Percentiles rank a stretch among this genome's conserved stretches.
Evolutionary conservation across 1,140 invertebrate species (phyloP).

Genomic region (Camponotus vicinus): DNA sequence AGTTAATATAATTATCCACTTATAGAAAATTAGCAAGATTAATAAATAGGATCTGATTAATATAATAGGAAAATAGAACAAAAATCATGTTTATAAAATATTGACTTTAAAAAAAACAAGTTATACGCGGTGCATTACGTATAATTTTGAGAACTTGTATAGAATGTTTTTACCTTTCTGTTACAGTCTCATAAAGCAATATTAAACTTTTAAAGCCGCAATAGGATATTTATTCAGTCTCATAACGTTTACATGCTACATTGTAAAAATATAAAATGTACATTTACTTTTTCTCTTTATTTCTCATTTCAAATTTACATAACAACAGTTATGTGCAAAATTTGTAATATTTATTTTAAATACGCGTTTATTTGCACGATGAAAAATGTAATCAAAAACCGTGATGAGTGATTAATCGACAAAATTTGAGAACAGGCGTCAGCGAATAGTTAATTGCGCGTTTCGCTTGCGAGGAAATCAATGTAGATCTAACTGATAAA

Average conservation of each 20-base stretch:
- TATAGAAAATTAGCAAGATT: constrained; percentile 22
- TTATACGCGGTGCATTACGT: not conserved
- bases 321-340: not conserved
- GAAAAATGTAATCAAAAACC: constrained; percentile 12
- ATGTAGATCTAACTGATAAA: constrained; percentile 32
- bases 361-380: constrained; percentile 18
- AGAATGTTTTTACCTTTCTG: not conserved
- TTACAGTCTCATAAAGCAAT: not conserved
- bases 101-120: not conserved
- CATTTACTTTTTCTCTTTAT: not conserved
- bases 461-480: constrained; percentile 1
- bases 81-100: not conserved
- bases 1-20: not conserved
- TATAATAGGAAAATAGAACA: not conserved
- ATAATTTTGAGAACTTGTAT: not conserved
- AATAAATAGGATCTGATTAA: not conserved
- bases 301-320: not conserved
- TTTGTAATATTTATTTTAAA: not conserved
- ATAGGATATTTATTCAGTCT: not conserved
- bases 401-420: constrained; percentile 1
- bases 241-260: not conserved
- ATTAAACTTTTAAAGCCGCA: not conserved
- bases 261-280: not conserved
- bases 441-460: constrained; percentile 43
- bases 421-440: constrained; percentile 49